These are phyloP conservation scores for Bergia sp. DNA, from an alignment of 92 coral and sea anemone genomes.

Conservation along the genomic window DNA sequence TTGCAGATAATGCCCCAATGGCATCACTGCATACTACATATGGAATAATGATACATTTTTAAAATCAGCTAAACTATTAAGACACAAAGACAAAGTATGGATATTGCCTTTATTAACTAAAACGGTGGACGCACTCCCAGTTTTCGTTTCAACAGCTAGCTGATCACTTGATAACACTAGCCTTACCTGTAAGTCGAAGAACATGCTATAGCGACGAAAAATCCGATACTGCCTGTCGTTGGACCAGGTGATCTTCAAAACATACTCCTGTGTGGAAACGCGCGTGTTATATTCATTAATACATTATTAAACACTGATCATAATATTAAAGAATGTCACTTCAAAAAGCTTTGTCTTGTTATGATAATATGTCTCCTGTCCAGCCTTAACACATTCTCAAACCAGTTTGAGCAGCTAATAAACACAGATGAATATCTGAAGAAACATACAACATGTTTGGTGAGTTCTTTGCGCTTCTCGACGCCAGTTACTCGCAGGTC, in stretches of 20 bases:
- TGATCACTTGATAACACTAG: not conserved
- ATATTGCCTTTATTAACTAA: not conserved
- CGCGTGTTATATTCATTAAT: not conserved
- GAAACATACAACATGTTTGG: constrained; percentile 26
- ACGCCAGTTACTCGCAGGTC: constrained; percentile 88
- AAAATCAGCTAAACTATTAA: not conserved
- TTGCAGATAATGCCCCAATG: not conserved
- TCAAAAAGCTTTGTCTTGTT: not conserved
- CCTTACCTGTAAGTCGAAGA: constrained; percentile 93
- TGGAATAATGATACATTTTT: no score
- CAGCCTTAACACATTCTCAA: not conserved
- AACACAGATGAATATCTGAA: not conserved
- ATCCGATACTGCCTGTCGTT: constrained; percentile 76
- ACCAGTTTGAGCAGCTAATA: not conserved
- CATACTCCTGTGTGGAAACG: constrained; percentile 70
- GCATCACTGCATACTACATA: no score
- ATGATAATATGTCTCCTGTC: not conserved
- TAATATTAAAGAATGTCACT: not conserved
- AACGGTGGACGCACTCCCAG: not conserved
- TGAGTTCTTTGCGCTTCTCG: constrained; percentile 72
- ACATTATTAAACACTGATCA: not conserved
- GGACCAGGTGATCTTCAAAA: constrained; percentile 75
- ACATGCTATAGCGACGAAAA: constrained; percentile 95
- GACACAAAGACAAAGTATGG: not conserved
- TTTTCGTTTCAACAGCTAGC: not conserved